phyloP scores from a whole-genome alignment of 2,888 invertebrate species.

The Syritta pipiens region DNA sequence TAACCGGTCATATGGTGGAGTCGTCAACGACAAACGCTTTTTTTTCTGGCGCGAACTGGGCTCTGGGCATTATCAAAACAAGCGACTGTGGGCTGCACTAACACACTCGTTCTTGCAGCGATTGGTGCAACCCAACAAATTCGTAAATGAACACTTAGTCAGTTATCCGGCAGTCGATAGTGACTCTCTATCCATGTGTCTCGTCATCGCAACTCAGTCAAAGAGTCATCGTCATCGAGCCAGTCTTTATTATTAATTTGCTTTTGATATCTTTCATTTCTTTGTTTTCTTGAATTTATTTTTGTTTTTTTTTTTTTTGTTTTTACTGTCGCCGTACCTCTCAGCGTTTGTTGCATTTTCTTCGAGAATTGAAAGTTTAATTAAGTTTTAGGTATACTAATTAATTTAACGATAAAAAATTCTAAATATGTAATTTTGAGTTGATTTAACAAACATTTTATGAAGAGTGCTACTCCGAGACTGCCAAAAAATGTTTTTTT shows the following conservation, averaged over 20 bases:
- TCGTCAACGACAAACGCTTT: conserved; percentile 51
- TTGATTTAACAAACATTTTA: too few relatives aligned
- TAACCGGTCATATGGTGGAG: conserved; percentile 63
- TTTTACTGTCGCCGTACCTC: too few relatives aligned
- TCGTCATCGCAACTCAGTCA: conserved; percentile 38
- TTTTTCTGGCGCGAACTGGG: neutral
- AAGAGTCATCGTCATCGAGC: conserved; percentile 20
- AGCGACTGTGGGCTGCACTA: neutral
- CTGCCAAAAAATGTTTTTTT: too few relatives aligned
- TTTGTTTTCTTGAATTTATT: neutral
- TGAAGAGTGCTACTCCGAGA: too few relatives aligned
- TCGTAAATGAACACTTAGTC: neutral
- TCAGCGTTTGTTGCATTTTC: too few relatives aligned
- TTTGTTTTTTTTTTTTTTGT: neutral
- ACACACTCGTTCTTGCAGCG: neutral
- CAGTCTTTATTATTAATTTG: conserved; percentile 40
- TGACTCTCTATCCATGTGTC: conserved; percentile 23
- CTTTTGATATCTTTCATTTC: conserved; percentile 10
- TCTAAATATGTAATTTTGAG: too few relatives aligned
- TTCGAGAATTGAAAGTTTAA: too few relatives aligned
- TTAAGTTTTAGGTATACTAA: too few relatives aligned
- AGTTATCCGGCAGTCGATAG: too few relatives aligned
- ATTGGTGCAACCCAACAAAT: neutral
- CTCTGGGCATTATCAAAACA: conserved; percentile 22
- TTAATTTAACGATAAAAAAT: too few relatives aligned